Evolutionary conservation across 2,888 invertebrate genomes (phyloP).

Genomic region (Neria commutata): DNA sequence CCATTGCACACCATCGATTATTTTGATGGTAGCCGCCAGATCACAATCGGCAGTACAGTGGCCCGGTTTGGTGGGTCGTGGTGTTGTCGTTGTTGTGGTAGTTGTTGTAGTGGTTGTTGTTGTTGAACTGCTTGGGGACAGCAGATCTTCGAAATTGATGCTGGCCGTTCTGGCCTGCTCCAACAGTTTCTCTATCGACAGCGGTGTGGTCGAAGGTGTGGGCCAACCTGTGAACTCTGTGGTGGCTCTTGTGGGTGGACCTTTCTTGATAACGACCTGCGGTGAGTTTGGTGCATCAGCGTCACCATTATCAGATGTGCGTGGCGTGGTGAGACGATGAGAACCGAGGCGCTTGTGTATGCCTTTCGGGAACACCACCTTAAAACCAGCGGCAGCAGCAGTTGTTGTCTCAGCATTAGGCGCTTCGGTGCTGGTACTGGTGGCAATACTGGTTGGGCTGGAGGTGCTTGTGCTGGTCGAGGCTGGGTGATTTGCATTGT

Average conservation of each 20-base stretch:
- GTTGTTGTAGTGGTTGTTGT: slow-evolving; percentile 68
- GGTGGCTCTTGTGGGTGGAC: slow-evolving; percentile 84
- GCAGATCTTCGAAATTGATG: slow-evolving; percentile 63
- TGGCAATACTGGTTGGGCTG: slow-evolving; percentile 28
- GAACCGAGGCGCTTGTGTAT: slow-evolving; percentile 66
- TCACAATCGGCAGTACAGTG: slow-evolving; percentile 80
- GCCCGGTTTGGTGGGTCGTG: slow-evolving; percentile 77
- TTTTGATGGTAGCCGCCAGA: slow-evolving; percentile 83
- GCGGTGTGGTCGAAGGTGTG: slow-evolving; percentile 83
- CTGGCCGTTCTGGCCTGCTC: slow-evolving; percentile 71
- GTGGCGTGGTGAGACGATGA: slow-evolving; percentile 66
- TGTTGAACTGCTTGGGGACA: slow-evolving; percentile 59
- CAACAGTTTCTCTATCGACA: slow-evolving; percentile 80
- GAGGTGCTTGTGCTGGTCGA: slow-evolving; percentile 31
- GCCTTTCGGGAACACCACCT: slow-evolving; percentile 78
- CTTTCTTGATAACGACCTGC: slow-evolving; percentile 77
- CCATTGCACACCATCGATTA: slow-evolving; percentile 83
- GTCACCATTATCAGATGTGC: slow-evolving; percentile 57
- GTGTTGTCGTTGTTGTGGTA: slow-evolving; percentile 74
- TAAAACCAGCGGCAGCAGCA: slow-evolving; percentile 62
- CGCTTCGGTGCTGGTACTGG: slow-evolving; percentile 27
- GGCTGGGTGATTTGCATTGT: slow-evolving; percentile 33
- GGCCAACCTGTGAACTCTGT: slow-evolving; percentile 94
- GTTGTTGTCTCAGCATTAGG: slow-evolving; percentile 45
- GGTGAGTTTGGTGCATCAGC: slow-evolving; percentile 62